phyloP scores from a whole-genome alignment of 35 echinoderm and acorn worm genomes.

The Ptychodera flava region DNA sequence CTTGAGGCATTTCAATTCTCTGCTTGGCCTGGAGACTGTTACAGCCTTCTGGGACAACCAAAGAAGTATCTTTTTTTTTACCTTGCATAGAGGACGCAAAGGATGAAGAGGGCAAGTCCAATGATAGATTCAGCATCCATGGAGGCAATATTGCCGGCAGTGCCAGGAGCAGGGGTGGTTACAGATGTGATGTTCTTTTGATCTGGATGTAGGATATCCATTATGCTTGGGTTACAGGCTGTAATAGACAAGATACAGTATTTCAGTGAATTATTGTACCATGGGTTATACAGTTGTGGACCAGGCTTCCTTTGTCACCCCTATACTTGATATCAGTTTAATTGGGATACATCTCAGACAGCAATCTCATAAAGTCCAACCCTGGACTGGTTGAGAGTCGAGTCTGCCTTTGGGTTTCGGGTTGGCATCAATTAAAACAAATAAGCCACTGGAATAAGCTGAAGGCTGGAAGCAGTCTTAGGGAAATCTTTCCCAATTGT shows the following conservation, averaged over 20 bases:
- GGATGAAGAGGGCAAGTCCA: conserved; percentile 54
- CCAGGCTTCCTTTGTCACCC: no score
- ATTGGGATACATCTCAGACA: no score
- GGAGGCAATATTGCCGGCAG: conserved; percentile 6
- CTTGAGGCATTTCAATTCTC: no score
- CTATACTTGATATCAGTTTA: no score
- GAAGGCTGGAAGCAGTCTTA: background rate
- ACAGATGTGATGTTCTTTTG: background rate
- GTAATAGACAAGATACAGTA: background rate
- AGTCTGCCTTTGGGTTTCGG: no score
- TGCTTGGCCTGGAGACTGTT: no score
- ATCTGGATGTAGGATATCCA: conserved; percentile 23
- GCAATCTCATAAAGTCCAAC: no score
- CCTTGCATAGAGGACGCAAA: conserved; percentile 87
- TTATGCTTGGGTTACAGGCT: conserved; percentile 90
- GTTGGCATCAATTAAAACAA: no score
- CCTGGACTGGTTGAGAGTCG: no score
- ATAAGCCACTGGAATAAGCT: background rate
- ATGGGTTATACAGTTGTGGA: no score
- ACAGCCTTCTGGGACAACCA: no score
- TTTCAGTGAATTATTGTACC: no score
- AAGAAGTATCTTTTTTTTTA: conserved; percentile 30
- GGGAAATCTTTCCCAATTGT: background rate
- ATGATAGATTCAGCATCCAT: conserved; percentile 71
- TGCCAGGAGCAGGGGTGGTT: background rate